Base-by-base conservation (phyloP, 2,113 vertebrate species). In the Polypterus senegalus region DNA sequence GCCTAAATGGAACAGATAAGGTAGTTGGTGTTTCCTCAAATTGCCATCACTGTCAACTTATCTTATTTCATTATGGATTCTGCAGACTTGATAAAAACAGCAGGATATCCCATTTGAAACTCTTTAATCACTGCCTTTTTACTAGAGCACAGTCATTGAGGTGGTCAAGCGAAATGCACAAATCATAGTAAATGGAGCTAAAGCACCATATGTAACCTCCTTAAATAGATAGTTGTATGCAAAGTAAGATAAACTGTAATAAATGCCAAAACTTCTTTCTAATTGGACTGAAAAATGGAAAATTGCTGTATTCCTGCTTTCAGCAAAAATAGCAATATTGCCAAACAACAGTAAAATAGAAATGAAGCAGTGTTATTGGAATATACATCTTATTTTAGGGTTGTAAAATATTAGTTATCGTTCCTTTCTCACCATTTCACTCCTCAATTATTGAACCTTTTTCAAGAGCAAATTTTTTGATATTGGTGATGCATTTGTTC, bases 21-120 rank as follows among this genome's bases (percentile, higher is more conserved):
- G 86, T 77, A 83, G 85, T 88, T 81, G 89, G 88, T 88, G 87
- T 86, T 90, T 90, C 75, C 86, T 85, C 78, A 79, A 68, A 66
- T 72, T 81, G 77, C 75, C 79, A 76, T 88, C 86, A 83, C 85
- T 89, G 88, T 89, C 90, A 90, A 86, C 86, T 79, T 84, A 84
- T 84, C 84, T 88, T 87, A 89, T 94, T 92, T 91, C 88, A 95
- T 97, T 96, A 97, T 83, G 80, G 88, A 97, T 97, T 94, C 92
- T 89, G 89, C 86, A 91, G 90, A 95, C 90, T 94, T 95, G 92
- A 92, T 93, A 91, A 94, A 88, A 95, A 91, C 92, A 93, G 91
- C 88, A 81, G 91, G 89, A 87, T 88, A 86, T 83, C 86, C 91
- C 89, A 89, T 93, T 94, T 88, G 85, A 87, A 88, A 87, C 89